These are phyloP conservation scores for Coilia nasus DNA, from an alignment of 2,797 vertebrate genomes.

Conservation along the genomic window DNA sequence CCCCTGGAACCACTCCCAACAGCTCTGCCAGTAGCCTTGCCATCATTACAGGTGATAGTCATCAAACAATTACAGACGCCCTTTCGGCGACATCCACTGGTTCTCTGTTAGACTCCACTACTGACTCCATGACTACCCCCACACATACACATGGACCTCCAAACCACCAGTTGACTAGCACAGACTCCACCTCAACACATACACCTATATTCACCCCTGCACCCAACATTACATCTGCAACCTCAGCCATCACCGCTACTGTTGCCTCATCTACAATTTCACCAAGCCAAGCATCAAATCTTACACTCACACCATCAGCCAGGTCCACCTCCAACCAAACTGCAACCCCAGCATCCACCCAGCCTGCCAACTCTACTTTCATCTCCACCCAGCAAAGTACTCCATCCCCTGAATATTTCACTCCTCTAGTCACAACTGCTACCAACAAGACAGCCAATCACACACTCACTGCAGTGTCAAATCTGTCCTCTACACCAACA, in stretches of 20 bases:
- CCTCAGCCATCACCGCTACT: too few relatives aligned
- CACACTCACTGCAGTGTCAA: background rate
- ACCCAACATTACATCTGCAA: too few relatives aligned
- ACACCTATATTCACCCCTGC: too few relatives aligned
- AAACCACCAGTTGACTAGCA: background rate
- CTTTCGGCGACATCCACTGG: too few relatives aligned
- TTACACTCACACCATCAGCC: background rate
- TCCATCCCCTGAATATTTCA: background rate
- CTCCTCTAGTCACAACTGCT: background rate
- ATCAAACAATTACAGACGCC: too few relatives aligned
- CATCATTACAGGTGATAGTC: too few relatives aligned
- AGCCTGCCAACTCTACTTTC: background rate
- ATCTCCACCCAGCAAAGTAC: background rate
- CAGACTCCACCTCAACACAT: background rate
- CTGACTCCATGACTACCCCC: background rate
- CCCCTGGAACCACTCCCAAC: too few relatives aligned
- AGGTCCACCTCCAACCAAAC: background rate
- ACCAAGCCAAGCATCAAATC: too few relatives aligned
- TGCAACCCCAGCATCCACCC: background rate
- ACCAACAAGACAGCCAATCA: background rate
- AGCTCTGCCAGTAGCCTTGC: too few relatives aligned
- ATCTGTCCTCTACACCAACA: background rate
- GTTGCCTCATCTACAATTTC: too few relatives aligned
- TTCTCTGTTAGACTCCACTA: too few relatives aligned
- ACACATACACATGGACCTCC: background rate